Base-by-base conservation (phyloP, 2,888 invertebrate genomes). In the Melitaea athalia region DNA sequence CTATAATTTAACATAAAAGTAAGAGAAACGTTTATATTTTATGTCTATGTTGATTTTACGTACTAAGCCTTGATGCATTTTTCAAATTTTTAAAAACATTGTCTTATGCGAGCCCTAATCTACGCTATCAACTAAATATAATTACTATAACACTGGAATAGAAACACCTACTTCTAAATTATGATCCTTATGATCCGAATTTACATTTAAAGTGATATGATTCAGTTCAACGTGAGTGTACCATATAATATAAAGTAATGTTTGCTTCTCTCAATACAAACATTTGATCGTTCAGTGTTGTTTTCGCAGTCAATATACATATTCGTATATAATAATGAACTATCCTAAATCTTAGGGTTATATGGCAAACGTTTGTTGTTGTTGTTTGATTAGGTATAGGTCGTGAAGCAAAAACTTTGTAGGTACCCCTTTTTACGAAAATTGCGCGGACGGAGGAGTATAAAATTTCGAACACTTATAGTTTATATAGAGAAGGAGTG, bases 121-220 rank as follows among this genome's bases (percentile, higher is more conserved):
- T 50, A 63, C 31, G 38, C 0, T 38, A 31, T 61, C 24, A 64
- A 64, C 33, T 63, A 59, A 68, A 70, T 63, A 61, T 42, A 63
- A 70, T 65, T 53, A 38, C 24, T 67, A 67, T 67, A 49, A 53
- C 64, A 62, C 75, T 78, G 79, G 77, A 78, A 76, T 76, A 77
- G 71, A 75, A 71, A 66, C 50, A 64, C 8, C 38, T 65, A 74
- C 63, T 69, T 77, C 75, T 73, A 77, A 78, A 78, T 74, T 38
- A 38, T 38, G 79, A 75, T 81, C 78, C 76, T 77, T 78, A 72
- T 79, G 77, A 72, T 76, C 78, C 80, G 83, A 81, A 89, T 91
- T 90, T 89, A 85, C 90, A 90, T 91, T 84, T 89, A 84, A 87
- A 90, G 83, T 85, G 84, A 78, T 77, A 80, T 84, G 85, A 88